Percentiles rank a stretch among this genome's conserved stretches.
phyloP scores from a whole-genome alignment of 2,113 vertebrate genomes.

The Chaenogobius annularis region DNA sequence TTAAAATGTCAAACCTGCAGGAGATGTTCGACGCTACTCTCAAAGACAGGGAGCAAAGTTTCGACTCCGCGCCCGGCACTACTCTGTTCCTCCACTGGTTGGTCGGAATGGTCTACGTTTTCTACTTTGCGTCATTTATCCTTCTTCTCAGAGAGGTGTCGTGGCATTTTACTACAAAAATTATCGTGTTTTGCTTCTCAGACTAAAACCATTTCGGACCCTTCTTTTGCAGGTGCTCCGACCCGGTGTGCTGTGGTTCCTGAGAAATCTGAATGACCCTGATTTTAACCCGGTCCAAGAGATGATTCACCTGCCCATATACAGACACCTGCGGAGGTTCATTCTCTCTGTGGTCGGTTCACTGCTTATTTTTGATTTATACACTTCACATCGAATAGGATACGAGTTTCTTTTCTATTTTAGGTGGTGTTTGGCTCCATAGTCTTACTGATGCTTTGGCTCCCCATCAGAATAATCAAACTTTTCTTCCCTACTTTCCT shows the following conservation, averaged over 20 bases:
- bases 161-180: not conserved
- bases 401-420: not conserved
- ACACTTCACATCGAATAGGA: no score
- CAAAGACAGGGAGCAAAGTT: conserved; percentile 91
- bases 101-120: conserved; percentile 97
- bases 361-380: not conserved
- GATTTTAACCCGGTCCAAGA: conserved; percentile 98
- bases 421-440: conserved; percentile 98
- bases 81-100: conserved; percentile 98
- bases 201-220: not conserved
- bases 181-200: no score
- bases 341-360: conserved; percentile 92
- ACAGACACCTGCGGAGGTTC: conserved; percentile 93
- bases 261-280: conserved; percentile 96
- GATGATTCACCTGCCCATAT: conserved; percentile 97
- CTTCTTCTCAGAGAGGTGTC: conserved; percentile 91
- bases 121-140: conserved; percentile 98
- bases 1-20: conserved; percentile 62
- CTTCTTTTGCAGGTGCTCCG: conserved; percentile 83
- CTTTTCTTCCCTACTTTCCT: conserved; percentile 88
- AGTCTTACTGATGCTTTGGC: conserved; percentile 97
- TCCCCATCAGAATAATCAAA: conserved; percentile 94
- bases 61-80: conserved; percentile 92
- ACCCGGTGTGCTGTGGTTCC: conserved; percentile 96
- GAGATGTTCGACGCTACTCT: conserved; percentile 97